Percentiles rank a stretch among this genome's conserved stretches.
phyloP scores from a whole-genome alignment of 2,113 vertebrate species.

The Oxyura jamaicensis region DNA sequence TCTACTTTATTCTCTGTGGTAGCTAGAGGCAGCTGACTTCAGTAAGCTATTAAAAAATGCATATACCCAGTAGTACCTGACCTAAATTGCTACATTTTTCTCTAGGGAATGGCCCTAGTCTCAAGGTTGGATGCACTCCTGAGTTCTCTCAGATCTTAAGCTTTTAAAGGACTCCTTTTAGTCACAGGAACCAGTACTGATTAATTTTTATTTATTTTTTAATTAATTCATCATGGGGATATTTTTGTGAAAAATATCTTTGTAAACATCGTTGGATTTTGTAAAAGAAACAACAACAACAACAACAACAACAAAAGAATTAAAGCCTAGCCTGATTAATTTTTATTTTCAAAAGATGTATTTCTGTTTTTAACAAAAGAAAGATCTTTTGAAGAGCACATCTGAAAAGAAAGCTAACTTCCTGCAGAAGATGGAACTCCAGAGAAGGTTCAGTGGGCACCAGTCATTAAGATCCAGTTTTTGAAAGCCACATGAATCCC shows the following conservation, averaged over 20 bases:
- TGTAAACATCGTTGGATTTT: not conserved
- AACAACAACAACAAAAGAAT: conserved; percentile 4
- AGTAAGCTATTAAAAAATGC: not conserved
- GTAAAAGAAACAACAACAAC: conserved; percentile 50
- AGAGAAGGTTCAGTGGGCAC: not conserved
- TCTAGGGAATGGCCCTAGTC: not conserved
- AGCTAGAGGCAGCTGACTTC: not conserved
- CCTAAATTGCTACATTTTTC: not conserved
- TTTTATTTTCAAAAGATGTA: conserved; percentile 50
- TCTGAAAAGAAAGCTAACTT: not conserved
- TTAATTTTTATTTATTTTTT: not conserved
- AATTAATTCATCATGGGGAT: not conserved
- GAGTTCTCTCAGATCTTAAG: not conserved
- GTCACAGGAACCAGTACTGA: not conserved
- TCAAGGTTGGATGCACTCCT: not conserved
- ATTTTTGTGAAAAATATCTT: conserved; percentile 14
- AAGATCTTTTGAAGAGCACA: not conserved
- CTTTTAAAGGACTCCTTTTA: conserved; percentile 8
- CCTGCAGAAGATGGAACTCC: not conserved
- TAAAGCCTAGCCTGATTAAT: not conserved
- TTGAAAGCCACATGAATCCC: not conserved
- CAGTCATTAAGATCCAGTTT: not conserved
- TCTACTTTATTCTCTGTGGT: not conserved
- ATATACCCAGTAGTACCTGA: not conserved
- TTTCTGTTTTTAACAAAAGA: conserved; percentile 6